Conservation (phyloP, 92 coral and sea anemone species). For the Heteractis magnifica region DNA sequence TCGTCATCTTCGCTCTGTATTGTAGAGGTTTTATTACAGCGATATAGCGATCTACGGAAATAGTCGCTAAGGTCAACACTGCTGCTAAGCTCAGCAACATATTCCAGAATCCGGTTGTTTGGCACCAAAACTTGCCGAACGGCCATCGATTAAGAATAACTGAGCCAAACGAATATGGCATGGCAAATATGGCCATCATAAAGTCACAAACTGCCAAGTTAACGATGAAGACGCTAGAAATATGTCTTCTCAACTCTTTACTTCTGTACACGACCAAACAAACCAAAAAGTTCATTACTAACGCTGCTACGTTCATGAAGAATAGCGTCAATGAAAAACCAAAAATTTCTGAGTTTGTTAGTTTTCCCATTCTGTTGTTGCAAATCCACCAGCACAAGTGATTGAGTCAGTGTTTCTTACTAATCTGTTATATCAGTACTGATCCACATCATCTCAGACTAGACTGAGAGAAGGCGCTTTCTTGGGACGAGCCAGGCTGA, state of each 20-base stretch:
- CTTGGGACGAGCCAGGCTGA: not conserved
- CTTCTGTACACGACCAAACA: conserved; percentile 93
- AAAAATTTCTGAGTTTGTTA: conserved; percentile 68
- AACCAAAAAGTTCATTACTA: conserved; percentile 89
- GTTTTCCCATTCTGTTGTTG: conserved; percentile 40
- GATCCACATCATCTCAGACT: too few species aligned
- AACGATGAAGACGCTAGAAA: conserved; percentile 93
- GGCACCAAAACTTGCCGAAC: conserved; percentile 82
- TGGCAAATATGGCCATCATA: conserved; percentile 85
- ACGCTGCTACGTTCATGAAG: conserved; percentile 79
- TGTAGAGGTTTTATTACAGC: conserved; percentile 94
- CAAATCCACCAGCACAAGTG: too few species aligned
- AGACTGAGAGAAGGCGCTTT: not conserved
- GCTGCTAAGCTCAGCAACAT: conserved; percentile 85
- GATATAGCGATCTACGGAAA: conserved; percentile 89
- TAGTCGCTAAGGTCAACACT: conserved; percentile 80
- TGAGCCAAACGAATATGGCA: conserved; percentile 94
- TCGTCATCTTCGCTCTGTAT: conserved; percentile 95
- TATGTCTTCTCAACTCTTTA: conserved; percentile 80
- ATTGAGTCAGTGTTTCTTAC: too few species aligned
- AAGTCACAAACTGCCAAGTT: conserved; percentile 95
- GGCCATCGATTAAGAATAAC: conserved; percentile 77
- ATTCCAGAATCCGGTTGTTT: conserved; percentile 83
- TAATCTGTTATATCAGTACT: too few species aligned
- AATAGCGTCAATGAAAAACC: conserved; percentile 60